Percentiles rank a stretch among this genome's conserved stretches.
Evolutionary conservation across 2,888 invertebrate species (phyloP).

Genomic region (Adelphocoris suturalis): DNA sequence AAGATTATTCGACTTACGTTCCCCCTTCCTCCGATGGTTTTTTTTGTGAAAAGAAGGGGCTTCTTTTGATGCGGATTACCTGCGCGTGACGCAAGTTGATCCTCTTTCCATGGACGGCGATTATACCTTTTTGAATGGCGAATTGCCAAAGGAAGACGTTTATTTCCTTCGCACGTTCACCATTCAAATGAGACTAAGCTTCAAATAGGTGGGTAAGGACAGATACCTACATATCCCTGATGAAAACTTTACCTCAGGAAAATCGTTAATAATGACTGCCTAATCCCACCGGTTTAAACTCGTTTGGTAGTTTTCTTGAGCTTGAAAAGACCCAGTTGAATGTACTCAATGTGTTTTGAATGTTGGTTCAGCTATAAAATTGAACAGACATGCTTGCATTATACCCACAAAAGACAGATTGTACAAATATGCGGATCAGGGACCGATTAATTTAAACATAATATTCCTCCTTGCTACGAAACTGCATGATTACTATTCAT

Average conservation of each 20-base stretch:
- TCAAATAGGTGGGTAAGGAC: background rate
- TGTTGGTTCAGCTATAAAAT: too few relatives aligned
- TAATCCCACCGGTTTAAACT: too few relatives aligned
- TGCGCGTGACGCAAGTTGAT: conserved; percentile 26
- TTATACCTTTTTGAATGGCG: conserved; percentile 39
- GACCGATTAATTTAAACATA: too few relatives aligned
- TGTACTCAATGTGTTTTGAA: too few relatives aligned
- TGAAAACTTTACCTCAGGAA: background rate
- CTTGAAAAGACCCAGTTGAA: too few relatives aligned
- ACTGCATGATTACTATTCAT: too few relatives aligned
- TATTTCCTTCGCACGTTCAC: conserved; percentile 24
- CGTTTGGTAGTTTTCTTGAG: too few relatives aligned
- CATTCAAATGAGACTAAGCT: conserved; percentile 27
- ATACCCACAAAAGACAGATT: too few relatives aligned
- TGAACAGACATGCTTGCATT: too few relatives aligned
- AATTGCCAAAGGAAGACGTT: conserved; percentile 5
- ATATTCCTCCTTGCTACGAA: too few relatives aligned
- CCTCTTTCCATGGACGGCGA: background rate
- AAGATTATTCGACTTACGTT: conserved; percentile 54
- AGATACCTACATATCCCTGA: background rate
- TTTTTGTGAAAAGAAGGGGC: background rate
- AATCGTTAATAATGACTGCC: background rate
- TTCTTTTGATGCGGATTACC: conserved; percentile 36
- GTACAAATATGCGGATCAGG: too few relatives aligned
- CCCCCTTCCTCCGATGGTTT: background rate